Base-by-base conservation (phyloP, 2,888 invertebrate genomes). In the Muschampia plurimacula region DNA sequence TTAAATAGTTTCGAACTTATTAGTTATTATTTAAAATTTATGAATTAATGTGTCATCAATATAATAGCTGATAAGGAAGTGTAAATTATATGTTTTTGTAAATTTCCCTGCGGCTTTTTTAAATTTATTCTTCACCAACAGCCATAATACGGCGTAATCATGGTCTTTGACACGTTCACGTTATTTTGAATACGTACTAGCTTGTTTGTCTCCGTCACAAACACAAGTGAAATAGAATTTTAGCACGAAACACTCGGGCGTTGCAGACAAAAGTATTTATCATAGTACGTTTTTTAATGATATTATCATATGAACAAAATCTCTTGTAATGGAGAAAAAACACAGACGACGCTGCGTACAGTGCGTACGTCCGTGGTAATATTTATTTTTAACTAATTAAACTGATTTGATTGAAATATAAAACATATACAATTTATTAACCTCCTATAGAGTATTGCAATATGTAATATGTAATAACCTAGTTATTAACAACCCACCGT, bases 161-260 rank as follows among this genome's bases (percentile, higher is more conserved):
- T 15, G 52, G 52, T 52, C 52, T 52, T 52, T 52, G 15, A 52
- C 52, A 52, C 52, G 52, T 52, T 52, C 52, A 15, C 13, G 52
- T 22, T 52, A 49, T 49, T 52, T 52, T 15, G 52, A 15, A 52
- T 15, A 52, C 52, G 52, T 52, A 52, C 49, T 13, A 15, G 15
- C 6, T 52, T 52, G 52, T 52, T 52, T 52, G 15, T 49, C 49
- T 49, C 49, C n/a, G 49, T 49, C n/a, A n/a, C 49, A 49, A 49
- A n/a, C n/a, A n/a, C n/a, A n/a, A n/a, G n/a, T n/a, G n/a, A n/a
- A 49, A 49, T 49, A 49, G 49, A 49, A n/a, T 49, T 49, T 49
- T 49, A n/a, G 49, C 49, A 49, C 4, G n/a, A 1, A 49, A 49
- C 49, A 49, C 49, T 49, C n/a, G 49, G n/a, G n/a, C n/a, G 49